These are phyloP conservation scores for Nephila pilipes DNA, from an alignment of 1,140 invertebrate genomes.

Conservation along the genomic window DNA sequence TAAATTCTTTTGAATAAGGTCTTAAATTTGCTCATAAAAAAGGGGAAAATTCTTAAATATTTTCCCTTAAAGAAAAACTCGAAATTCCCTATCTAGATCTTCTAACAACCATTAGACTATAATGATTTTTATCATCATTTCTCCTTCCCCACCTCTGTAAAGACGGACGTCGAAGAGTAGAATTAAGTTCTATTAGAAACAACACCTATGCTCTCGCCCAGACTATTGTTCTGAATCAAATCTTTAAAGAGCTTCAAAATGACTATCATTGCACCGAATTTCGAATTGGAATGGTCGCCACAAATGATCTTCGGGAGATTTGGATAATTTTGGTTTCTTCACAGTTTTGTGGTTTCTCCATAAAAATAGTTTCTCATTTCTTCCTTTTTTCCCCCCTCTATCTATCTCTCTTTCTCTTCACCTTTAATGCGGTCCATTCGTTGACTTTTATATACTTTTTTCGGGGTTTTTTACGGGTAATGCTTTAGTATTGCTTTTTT, in stretches of 20 bases:
- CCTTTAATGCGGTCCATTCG: not conserved
- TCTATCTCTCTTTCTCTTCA: not conserved
- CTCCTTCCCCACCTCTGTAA: not conserved
- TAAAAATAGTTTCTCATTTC: not conserved
- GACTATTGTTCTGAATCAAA: slow-evolving; percentile 1
- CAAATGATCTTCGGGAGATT: slow-evolving; percentile 6
- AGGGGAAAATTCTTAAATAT: not conserved
- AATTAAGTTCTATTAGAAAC: slow-evolving; percentile 3
- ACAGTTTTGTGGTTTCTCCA: not conserved
- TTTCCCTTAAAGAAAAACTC: not conserved
- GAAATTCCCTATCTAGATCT: not conserved
- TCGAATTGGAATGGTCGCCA: not conserved
- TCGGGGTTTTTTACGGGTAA: not conserved
- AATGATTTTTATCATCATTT: not conserved
- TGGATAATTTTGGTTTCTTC: not conserved
- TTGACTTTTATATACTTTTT: not conserved
- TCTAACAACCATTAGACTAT: not conserved
- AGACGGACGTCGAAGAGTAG: not conserved
- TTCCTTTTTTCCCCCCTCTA: not conserved
- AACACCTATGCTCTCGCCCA: not conserved
- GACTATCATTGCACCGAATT: not conserved
- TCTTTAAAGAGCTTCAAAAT: not conserved
- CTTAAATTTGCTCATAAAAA: too few relatives aligned
- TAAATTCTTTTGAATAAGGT: too few relatives aligned
- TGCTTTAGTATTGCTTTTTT: too few relatives aligned